Evolutionary conservation across 2,113 vertebrate species (phyloP), one percentile per base, ranked within the genome.

Genomic region (Cephalopterus ornatus): DNA sequence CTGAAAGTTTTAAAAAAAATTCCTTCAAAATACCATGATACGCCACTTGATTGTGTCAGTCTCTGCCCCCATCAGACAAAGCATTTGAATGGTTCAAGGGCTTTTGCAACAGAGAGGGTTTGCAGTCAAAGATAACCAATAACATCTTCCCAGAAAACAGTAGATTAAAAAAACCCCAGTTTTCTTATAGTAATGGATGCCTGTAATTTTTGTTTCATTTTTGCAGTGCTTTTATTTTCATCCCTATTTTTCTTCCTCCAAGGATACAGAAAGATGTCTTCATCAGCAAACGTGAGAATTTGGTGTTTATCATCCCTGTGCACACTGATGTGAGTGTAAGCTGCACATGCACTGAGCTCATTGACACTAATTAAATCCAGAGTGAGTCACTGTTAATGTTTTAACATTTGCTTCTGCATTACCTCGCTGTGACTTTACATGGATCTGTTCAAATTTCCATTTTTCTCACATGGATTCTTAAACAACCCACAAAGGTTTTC

Each of bases 151-250:
- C 39, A 52, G 79, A 83, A 91, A 72, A 49, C 8, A 18, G 10
- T 7, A 44, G 14, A n/a, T 72, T 61, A 47, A 55, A 42, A 42
- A 42, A 42, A 42, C 6, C 14, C 6, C 14, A 0, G 1, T 0
- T 62, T 84, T 89, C 5, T 56, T 28, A 8, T 79, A 52, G 5
- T 68, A 65, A 39, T 68, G 5, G 12, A 26, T 68, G 24, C 15
- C 12, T 85, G 27, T 49, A 44, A 39, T 15, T 88, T 92, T 59
- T 61, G 8, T 22, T 55, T 72, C 6, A 33, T 56, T 90, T 96
- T 85, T 93, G 13, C 13, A 55, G 42, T 78, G 22, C 6, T 75
- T 4, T 65, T 89, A 32, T 82, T 90, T 82, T 83, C 18, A 26
- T 66, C 11, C 23, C 28, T 2, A 5, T 47, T 79, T 83, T 88